A percentile compares a stretch with the other conserved stretches of the same genome.
These are phyloP conservation scores for Rhabdophis nuchalis DNA, from an alignment of 2,797 vertebrate genomes.

Conservation along the genomic window DNA sequence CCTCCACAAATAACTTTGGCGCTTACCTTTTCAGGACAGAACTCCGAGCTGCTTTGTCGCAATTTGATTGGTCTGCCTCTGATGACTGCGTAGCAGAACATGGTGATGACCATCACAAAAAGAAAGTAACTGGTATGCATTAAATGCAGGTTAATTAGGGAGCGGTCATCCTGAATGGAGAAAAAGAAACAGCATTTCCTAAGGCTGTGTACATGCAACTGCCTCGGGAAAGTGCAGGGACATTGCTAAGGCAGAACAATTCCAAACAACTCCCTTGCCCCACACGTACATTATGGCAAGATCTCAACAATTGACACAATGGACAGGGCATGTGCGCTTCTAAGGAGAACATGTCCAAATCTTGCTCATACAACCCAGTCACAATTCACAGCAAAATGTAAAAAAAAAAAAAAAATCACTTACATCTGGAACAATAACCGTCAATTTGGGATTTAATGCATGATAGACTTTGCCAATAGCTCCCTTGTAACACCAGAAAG, in stretches of 20 bases:
- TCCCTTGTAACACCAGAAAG: slow-evolving; percentile 99
- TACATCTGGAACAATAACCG: slow-evolving; percentile 95
- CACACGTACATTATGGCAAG: not conserved
- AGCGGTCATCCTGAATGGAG: slow-evolving; percentile 87
- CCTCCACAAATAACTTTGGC: not conserved
- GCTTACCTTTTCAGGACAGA: slow-evolving; percentile 92
- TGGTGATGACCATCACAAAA: slow-evolving; percentile 99
- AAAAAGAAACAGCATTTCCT: not conserved
- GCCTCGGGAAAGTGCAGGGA: too few relatives aligned
- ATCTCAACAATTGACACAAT: not conserved
- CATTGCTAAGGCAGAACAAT: not conserved
- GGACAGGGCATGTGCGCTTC: not conserved
- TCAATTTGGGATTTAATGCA: slow-evolving; percentile 93
- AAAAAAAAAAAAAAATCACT: slow-evolving; percentile 52
- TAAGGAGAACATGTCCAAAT: not conserved
- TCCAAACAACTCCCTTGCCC: not conserved
- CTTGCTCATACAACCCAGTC: not conserved
- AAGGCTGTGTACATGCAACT: not conserved
- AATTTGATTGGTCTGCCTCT: slow-evolving; percentile 95
- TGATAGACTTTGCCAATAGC: slow-evolving; percentile 98
- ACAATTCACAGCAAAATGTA: not conserved
- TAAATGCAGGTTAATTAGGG: slow-evolving; percentile 96
- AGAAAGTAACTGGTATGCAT: slow-evolving; percentile 99
- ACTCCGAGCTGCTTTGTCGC: slow-evolving; percentile 86
- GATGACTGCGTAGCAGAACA: slow-evolving; percentile 99